Percentiles rank a stretch among this genome's conserved stretches.
These are phyloP conservation scores for Ictalurus punctatus DNA, from an alignment of 2,113 vertebrate species.

Conservation along the genomic window DNA sequence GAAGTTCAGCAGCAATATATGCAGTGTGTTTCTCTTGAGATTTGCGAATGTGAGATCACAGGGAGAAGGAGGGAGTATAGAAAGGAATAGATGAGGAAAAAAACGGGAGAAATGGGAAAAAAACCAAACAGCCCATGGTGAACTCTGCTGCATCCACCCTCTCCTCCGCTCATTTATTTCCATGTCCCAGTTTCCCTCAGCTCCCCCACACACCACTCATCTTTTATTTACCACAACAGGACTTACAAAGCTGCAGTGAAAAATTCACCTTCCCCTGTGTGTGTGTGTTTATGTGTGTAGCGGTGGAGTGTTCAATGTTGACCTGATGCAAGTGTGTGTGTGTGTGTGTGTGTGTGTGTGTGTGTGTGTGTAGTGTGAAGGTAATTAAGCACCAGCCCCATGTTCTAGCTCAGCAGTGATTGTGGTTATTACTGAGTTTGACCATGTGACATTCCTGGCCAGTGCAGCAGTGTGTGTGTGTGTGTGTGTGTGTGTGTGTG, in stretches of 20 bases:
- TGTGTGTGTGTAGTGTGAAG: neutral
- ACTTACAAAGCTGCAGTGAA: conserved; percentile 26
- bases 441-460: neutral
- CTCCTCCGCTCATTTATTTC: conserved; percentile 15
- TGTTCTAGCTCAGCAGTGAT: neutral
- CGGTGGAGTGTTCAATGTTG: neutral
- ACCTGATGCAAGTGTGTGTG: neutral
- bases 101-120: neutral
- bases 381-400: neutral
- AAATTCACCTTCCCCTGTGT: conserved; percentile 5
- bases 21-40: neutral
- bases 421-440: neutral
- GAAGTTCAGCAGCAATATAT: neutral
- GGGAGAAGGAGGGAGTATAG: neutral
- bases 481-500: neutral
- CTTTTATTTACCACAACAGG: conserved; percentile 33
- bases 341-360: conserved; percentile 8
- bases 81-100: neutral
- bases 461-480: neutral
- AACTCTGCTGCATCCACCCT: neutral
- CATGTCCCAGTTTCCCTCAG: neutral
- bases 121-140: neutral
- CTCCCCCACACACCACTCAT: conserved; percentile 27
- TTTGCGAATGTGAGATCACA: neutral
- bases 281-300: neutral